phyloP scores from a whole-genome alignment of 2,888 invertebrate species.

The Dicyrtoma fusca region DNA sequence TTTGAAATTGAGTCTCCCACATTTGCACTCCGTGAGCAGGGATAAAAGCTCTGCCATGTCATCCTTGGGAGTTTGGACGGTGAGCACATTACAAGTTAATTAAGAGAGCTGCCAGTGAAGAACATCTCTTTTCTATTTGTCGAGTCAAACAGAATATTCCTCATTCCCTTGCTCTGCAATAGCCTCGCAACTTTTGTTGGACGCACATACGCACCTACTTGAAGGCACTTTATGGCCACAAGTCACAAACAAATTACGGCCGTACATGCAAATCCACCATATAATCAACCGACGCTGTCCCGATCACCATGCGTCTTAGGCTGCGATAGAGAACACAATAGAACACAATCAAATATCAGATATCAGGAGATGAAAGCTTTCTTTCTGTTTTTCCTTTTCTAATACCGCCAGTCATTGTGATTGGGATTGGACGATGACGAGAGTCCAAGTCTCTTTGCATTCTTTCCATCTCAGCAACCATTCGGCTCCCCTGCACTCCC shows the following conservation, averaged over 20 bases:
- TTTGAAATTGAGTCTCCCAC: too few relatives aligned
- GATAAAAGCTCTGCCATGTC: too few relatives aligned
- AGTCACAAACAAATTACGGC: too few relatives aligned
- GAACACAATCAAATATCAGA: neutral
- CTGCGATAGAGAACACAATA: neutral
- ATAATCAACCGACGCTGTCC: too few relatives aligned
- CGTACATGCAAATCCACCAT: too few relatives aligned
- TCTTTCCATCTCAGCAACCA: too few relatives aligned
- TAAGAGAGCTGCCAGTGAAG: conserved; percentile 39
- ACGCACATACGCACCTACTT: neutral
- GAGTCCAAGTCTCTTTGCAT: too few relatives aligned
- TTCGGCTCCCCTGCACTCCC: too few relatives aligned
- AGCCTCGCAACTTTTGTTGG: neutral
- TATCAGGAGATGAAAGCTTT: neutral
- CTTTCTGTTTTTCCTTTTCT: conserved; percentile 1
- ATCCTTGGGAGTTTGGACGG: too few relatives aligned
- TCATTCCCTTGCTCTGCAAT: neutral
- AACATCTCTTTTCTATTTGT: neutral
- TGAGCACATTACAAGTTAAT: conserved; percentile 42
- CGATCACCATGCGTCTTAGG: too few relatives aligned
- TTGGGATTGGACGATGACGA: too few relatives aligned
- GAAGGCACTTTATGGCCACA: conserved; percentile 6
- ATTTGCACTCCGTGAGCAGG: too few relatives aligned
- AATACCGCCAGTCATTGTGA: neutral
- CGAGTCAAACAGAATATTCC: neutral